Evolutionary conservation across 1,140 invertebrate species (phyloP), one percentile per base, ranked within the genome.

Genomic region (Lepidurus arcticus): DNA sequence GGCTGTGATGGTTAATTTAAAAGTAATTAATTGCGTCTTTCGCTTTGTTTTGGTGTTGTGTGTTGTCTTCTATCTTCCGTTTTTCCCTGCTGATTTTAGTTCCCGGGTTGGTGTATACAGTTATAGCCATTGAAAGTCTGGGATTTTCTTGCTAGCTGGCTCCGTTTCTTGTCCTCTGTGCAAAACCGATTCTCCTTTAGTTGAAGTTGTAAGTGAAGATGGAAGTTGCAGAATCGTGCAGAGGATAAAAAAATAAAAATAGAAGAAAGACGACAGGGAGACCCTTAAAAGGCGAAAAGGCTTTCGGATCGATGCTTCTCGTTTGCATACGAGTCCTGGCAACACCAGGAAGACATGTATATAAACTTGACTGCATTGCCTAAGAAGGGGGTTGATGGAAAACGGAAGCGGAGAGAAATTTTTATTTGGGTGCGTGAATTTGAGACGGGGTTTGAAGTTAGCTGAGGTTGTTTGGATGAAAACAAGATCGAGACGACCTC

Each of bases 281-380:
- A 16, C 16, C 53, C 21, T 47, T 65, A 16, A 65, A 65, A 65
- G 16, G 21, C 16, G 21, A 65, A 21, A 13, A 65, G 53, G 53
- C 53, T 65, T 65, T 65, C 21, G 53, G 53, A 65, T 65, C 53
- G 53, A 65, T 65, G 53, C 16, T 65, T 65, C 21, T 65, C 53
- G 53, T 65, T 65, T 65, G 53, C 53, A 65, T 65, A 65, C 53
- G 53, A 65, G 53, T 65, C 16, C 53, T 16, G 45, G 45, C 10
- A 47, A 47, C 45, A n/a, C 53, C 16, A 7, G 21, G 53, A 65
- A 65, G 53, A 65, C 53, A 65, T 65, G 53, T 65, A 65, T 65
- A 16, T 65, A 65, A 47, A 65, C 53, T 65, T 16, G 53, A 65
- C 53, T 65, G 53, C 53, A 65, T 65, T 4, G 53, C 53, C 21